A percentile compares a stretch with the other conserved stretches of the same genome.
Conservation (phyloP, 1,140 invertebrate genomes). For the Lordiphosa mommai region DNA sequence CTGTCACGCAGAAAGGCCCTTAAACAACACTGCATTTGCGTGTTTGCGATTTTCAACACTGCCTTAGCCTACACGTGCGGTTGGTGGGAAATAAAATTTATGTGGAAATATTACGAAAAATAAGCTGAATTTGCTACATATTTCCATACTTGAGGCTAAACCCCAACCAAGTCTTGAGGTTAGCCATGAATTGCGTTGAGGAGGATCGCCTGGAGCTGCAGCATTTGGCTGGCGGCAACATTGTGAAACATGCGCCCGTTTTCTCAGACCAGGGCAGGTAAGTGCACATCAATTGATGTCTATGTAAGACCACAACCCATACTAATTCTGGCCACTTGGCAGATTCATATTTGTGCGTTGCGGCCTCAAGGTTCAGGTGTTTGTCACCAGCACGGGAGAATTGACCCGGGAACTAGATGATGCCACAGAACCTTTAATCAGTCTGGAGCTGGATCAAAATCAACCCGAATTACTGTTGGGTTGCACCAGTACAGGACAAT, state of each 20-base stretch:
- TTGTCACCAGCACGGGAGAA: conserved; percentile 82
- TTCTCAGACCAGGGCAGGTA: conserved; percentile 85
- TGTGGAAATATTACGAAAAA: conserved; percentile 3
- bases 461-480: conserved; percentile 80
- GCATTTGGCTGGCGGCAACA: conserved; percentile 82
- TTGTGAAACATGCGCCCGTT: conserved; percentile 82
- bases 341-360: conserved; percentile 83
- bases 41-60: neutral
- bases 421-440: conserved; percentile 80
- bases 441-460: conserved; percentile 80
- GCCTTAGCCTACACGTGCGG: neutral
- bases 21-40: too few relatives aligned
- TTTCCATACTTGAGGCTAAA: neutral
- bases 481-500: conserved; percentile 81
- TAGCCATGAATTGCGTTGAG: conserved; percentile 61
- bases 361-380: conserved; percentile 82
- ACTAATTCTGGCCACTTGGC: conserved; percentile 38
- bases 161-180: neutral
- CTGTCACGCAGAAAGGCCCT: neutral
- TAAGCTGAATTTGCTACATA: neutral
- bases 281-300: conserved; percentile 58
- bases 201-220: conserved; percentile 73
- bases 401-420: conserved; percentile 81
- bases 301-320: conserved; percentile 6
- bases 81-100: neutral